These are phyloP conservation scores for Drosophila biarmipes DNA, from an alignment of 1,140 invertebrate species.

Conservation along the genomic window DNA sequence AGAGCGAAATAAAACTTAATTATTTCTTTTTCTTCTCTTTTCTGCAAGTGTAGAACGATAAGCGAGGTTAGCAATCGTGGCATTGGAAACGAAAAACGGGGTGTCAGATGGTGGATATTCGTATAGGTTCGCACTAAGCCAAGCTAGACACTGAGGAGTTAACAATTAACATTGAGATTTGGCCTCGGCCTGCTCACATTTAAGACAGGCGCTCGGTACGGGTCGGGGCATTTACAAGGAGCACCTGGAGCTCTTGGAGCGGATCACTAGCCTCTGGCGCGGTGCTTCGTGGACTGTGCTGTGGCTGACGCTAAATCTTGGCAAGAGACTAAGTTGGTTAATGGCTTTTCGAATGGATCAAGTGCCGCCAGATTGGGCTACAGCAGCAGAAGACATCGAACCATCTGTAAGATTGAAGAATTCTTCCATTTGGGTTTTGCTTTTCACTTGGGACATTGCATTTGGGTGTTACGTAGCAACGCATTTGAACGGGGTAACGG, in stretches of 20 bases:
- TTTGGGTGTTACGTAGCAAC: constrained; percentile 31
- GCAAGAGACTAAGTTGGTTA: constrained; percentile 40
- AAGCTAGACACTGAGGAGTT: constrained; percentile 60
- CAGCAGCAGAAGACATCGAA: constrained; percentile 74
- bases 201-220: constrained; percentile 38
- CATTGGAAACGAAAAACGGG: constrained; percentile 17
- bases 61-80: constrained; percentile 45
- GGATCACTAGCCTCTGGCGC: constrained; percentile 49
- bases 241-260: constrained; percentile 19
- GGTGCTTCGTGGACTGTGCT: constrained; percentile 43
- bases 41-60: constrained; percentile 73
- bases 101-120: constrained; percentile 13
- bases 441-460: constrained; percentile 24
- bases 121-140: constrained; percentile 41
- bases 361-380: constrained; percentile 64
- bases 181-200: constrained; percentile 72
- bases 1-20: constrained; percentile 70
- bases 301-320: constrained; percentile 36
- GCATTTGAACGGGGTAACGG: constrained; percentile 42
- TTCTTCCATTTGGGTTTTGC: constrained; percentile 67
- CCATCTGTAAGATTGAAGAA: constrained; percentile 81
- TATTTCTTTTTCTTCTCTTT: constrained; percentile 84
- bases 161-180: constrained; percentile 62
- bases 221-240: constrained; percentile 38
- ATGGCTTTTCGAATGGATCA: constrained; percentile 61